phyloP scores from a whole-genome alignment of 92 coral and sea anemone genomes.

The Meandrina meandrites region DNA sequence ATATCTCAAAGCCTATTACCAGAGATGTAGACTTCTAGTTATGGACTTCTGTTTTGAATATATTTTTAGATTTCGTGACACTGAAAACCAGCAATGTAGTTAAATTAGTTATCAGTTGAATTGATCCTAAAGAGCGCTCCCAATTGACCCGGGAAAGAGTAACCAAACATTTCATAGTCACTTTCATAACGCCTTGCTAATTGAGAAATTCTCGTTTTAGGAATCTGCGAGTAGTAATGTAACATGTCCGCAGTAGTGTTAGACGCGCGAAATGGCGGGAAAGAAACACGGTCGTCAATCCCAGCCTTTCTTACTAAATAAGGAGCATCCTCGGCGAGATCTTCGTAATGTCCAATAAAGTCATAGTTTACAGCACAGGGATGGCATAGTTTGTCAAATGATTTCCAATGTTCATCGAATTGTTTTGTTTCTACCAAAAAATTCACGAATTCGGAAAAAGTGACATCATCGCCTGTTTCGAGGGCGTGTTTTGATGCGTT shows the following conservation, averaged over 20 bases:
- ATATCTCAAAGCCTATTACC: no score
- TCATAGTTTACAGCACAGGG: slow-evolving; percentile 41
- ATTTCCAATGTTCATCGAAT: slow-evolving; percentile 36
- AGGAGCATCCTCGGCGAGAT: slow-evolving; percentile 21
- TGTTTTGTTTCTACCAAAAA: neutral
- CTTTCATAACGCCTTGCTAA: slow-evolving; percentile 37
- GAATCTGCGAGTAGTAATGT: slow-evolving; percentile 32
- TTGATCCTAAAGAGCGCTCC: neutral
- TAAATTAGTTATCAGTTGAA: neutral
- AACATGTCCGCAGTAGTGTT: slow-evolving; percentile 29
- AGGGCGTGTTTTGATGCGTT: slow-evolving; percentile 27
- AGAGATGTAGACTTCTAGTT: no score
- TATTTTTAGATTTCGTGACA: no score
- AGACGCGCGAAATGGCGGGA: slow-evolving; percentile 25
- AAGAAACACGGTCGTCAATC: slow-evolving; percentile 33
- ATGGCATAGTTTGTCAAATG: slow-evolving; percentile 30
- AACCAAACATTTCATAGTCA: slow-evolving; percentile 32
- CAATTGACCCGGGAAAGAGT: slow-evolving; percentile 26
- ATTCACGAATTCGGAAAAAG: slow-evolving; percentile 32
- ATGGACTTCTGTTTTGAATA: no score
- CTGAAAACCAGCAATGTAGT: neutral
- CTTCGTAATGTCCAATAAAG: slow-evolving; percentile 36
- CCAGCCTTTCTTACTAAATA: slow-evolving; percentile 41
- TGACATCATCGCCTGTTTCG: slow-evolving; percentile 23
- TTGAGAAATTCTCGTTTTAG: slow-evolving; percentile 11